Base-by-base conservation (phyloP, 1,140 invertebrate species). In the Cryptotermes secundus region DNA sequence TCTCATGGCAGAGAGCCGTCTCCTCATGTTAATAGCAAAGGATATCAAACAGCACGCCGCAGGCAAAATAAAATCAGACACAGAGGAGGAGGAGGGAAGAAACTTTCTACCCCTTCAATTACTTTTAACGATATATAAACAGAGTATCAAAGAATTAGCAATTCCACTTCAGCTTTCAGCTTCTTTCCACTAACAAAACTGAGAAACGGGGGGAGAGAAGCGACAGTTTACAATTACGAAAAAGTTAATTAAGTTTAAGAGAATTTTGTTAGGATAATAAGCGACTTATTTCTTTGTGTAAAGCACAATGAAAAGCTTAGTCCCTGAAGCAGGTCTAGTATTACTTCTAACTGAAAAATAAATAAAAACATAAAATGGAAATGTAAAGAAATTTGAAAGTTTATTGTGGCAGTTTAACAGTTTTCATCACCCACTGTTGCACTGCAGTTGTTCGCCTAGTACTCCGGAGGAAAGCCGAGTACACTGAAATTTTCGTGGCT, bases 51-150 rank as follows among this genome's bases (percentile, higher is more conserved):
- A 72, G 26, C 6, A n/a, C 1, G 26, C n/a, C 59, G 59, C 59
- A 26, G 31, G 59, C 59, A n/a, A 72, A n/a, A 72, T 31, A n/a
- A 26, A n/a, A 72, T 31, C n/a, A 72, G 9, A 31, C 59, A n/a
- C 16, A 16, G 4, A 31, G 59, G 2, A 31, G 26, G 59, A 72
- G 26, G 59, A n/a, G 16, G 7, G n/a, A 72, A 72, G 7, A n/a
- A n/a, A 1, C 31, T 72, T 72, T n/a, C n/a, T 14, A 26, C n/a
- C 26, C 59, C n/a, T 72, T 72, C 59, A 72, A 72, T 72, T 72
- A 72, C 26, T 72, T 72, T 72, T 72, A 72, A 72, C 59, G 59
- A 72, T 72, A 72, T 31, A 72, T 26, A 72, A 72, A n/a, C 31
- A 72, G n/a, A 72, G 26, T 14, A 72, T 31, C 26, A 72, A 31